Evolutionary conservation across 2,888 invertebrate species (phyloP), one percentile per base, ranked within the genome.

Genomic region (Drosophila robusta): DNA sequence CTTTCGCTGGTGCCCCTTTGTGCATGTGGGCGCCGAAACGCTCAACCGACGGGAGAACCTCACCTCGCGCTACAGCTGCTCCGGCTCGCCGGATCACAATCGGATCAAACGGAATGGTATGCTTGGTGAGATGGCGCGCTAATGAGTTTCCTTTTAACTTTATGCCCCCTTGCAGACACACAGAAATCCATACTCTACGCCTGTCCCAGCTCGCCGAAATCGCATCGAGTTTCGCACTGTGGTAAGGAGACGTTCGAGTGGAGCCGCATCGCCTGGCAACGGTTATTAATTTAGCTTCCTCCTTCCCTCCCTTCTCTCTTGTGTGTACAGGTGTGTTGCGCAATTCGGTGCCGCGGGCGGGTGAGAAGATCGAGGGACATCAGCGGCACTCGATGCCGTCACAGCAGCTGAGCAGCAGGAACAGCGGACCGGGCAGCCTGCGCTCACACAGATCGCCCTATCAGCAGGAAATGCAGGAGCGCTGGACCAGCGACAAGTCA

Each of bases 1-100:
- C 92, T 98, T 98, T 93, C 96, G 96, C 87, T 98, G 97, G 93
- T 96, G 97, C 87, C 96, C 96, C 4, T 95, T 95, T 86, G 95
- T 97, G 24, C 94, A 95, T 16, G 93, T 96, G 34, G 94, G 94
- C 14, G 94, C 95, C 1, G 95, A 95, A 64, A 94, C 95, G 0
- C 91, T 96, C 42, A 95, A 94, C 12, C 93, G 97, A 60, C 94
- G 96, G 68, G 95, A 96, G 79, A 96, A 95, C 1, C 94, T 96
- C 60, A 96, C 96, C 9, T 95, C 96, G 11, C 95, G 96, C 52
- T 95, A 96, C 78, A 95, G 96, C 58, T 96, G 96, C 80, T 95
- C 96, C 63, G 96, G 96, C 52, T 97, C 97, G 6, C 95, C 97
- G 12, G 95, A 95, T 89, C 94, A 95, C 87, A 94, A 94, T 90